Percentiles rank a stretch among this genome's conserved stretches.
Conservation (phyloP, 2,888 invertebrate genomes). For the Mesorhabditis sp. region DNA sequence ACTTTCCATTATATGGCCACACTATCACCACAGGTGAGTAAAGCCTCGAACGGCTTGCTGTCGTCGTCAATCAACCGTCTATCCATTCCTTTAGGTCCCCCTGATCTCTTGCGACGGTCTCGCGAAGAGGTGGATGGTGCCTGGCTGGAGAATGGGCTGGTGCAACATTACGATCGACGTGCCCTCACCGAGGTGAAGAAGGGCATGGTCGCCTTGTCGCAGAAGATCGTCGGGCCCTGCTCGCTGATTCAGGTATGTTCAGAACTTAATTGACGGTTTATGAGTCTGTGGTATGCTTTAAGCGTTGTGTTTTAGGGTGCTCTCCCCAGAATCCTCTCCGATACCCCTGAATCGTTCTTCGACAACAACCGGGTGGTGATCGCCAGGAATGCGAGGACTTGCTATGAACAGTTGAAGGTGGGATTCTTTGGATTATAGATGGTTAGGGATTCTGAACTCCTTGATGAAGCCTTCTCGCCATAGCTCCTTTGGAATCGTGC, state of each 20-base stretch:
- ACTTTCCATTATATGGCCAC: constrained; percentile 73
- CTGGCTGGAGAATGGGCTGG: constrained; percentile 98
- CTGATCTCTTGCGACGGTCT: constrained; percentile 89
- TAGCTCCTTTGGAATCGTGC: too few relatives aligned
- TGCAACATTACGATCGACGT: constrained; percentile 81
- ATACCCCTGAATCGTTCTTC: constrained; percentile 81
- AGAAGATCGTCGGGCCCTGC: constrained; percentile 79
- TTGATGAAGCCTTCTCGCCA: too few relatives aligned
- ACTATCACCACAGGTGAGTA: constrained; percentile 70
- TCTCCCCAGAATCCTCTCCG: constrained; percentile 76
- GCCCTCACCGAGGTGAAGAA: constrained; percentile 61
- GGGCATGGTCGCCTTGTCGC: constrained; percentile 71
- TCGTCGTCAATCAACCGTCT: constrained; percentile 2
- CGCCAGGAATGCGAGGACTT: constrained; percentile 76
- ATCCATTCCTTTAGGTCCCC: constrained; percentile 68
- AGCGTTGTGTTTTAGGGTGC: constrained; percentile 67
- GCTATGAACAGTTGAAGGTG: constrained; percentile 64
- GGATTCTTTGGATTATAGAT: background rate
- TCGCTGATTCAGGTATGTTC: constrained; percentile 49
- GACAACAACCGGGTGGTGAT: constrained; percentile 69
- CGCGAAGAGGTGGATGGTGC: constrained; percentile 89
- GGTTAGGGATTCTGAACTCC: too few relatives aligned
- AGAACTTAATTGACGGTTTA: too few relatives aligned
- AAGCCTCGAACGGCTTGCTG: constrained; percentile 3
- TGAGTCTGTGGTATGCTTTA: background rate